These are phyloP conservation scores for Bucorvus abyssinicus DNA, from an alignment of 2,797 vertebrate genomes.

Conservation along the genomic window DNA sequence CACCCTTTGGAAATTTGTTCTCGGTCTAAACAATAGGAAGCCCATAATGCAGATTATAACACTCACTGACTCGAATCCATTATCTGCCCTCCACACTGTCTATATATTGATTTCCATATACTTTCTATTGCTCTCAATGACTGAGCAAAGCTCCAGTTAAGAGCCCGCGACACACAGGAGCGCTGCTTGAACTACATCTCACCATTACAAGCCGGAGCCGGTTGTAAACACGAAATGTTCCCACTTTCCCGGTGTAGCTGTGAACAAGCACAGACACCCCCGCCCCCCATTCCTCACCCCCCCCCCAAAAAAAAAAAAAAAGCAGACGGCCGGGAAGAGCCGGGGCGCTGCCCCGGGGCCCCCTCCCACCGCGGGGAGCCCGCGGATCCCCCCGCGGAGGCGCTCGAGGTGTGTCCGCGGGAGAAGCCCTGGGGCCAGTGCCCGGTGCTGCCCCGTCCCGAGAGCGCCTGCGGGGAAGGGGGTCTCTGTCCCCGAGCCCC, in stretches of 20 bases:
- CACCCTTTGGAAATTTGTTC: slow-evolving; percentile 50
- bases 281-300: too few relatives aligned
- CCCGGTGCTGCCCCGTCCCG: neutral
- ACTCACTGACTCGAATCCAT: slow-evolving; percentile 58
- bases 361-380: neutral
- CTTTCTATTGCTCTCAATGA: slow-evolving; percentile 62
- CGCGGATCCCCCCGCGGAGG: neutral
- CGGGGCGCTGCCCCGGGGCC: neutral
- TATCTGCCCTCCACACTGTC: slow-evolving; percentile 54
- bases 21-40: slow-evolving; percentile 60
- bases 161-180: slow-evolving; percentile 34
- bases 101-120: slow-evolving; percentile 69
- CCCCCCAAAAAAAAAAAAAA: neutral
- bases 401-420: neutral
- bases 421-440: neutral
- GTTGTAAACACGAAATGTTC: slow-evolving; percentile 32
- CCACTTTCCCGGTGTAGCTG: neutral
- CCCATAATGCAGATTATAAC: slow-evolving; percentile 68
- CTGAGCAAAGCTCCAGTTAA: slow-evolving; percentile 59
- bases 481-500: neutral
- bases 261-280: slow-evolving; percentile 10
- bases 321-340: neutral
- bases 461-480: neutral
- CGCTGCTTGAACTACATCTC: slow-evolving; percentile 35
- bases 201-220: neutral